Evolutionary conservation across 2,888 invertebrate species (phyloP).

Genomic region (Sepiola atlantica): DNA sequence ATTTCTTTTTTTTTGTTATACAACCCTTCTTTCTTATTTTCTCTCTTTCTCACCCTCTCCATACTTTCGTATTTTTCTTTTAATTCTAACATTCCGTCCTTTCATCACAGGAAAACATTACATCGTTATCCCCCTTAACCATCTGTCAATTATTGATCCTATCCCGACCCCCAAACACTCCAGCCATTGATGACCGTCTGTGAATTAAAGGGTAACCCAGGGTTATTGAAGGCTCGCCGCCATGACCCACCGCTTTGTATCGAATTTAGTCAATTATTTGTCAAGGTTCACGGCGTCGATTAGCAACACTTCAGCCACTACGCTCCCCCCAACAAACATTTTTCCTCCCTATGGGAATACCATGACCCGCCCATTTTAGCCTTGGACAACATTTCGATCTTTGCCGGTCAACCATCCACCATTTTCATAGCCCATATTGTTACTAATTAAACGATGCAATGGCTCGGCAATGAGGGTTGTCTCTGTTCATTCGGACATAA

Average conservation of each 20-base stretch:
- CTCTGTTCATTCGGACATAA: neutral
- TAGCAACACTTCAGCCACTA: neutral
- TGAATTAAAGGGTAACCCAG: neutral
- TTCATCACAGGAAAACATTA: neutral
- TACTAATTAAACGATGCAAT: neutral
- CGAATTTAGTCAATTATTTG: slow-evolving; percentile 1
- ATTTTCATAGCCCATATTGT: neutral
- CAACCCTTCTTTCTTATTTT: too few relatives aligned
- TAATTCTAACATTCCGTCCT: neutral
- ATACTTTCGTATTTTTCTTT: too few relatives aligned
- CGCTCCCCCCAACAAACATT: neutral
- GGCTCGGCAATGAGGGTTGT: neutral
- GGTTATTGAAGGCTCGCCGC: neutral
- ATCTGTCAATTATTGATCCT: slow-evolving; percentile 32
- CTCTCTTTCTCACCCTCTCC: neutral
- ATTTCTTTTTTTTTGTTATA: too few relatives aligned
- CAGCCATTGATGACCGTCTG: neutral
- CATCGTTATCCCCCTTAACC: neutral
- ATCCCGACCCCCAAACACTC: neutral
- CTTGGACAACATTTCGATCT: neutral
- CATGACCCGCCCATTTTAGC: neutral
- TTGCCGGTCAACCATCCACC: neutral
- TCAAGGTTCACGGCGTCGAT: slow-evolving; percentile 2
- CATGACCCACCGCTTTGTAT: neutral
- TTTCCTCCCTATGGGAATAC: neutral